Base-by-base conservation (phyloP, 2,888 invertebrate genomes). In the Mesorhabditis sp. region DNA sequence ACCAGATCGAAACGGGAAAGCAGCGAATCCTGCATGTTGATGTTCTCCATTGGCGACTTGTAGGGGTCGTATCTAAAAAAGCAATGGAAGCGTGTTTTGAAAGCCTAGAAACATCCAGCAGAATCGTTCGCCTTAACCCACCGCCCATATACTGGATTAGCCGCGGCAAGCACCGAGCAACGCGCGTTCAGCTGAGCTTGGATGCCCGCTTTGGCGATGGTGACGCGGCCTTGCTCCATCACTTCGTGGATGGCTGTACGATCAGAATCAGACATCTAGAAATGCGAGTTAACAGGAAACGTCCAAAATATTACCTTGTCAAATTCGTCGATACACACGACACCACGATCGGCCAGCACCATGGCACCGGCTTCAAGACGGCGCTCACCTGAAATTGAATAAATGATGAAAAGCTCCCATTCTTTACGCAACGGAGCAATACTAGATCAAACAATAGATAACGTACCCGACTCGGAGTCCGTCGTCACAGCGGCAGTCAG, bases 11-110 rank as follows among this genome's bases (percentile, higher is more conserved):
- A 98, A 89, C 98, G 94, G 0, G 97, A 97, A 58, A 98, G 89
- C 74, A 98, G 87, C 0, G 95, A 95, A 88, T 96, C 95, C 88
- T 98, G 98, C 62, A 99, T 89, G 0, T 96, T 97, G 84, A 98
- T 99, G 88, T 98, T 98, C 87, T 98, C 97, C 97, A 98, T 98
- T 0, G 98, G 98, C 0, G 95, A 94, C 88, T 96, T 97, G 88
- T 95, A 97, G 86, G 95, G 95, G 88, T 99, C 95, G 86, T 99
- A 98, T 92, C 95, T 79, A 43, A 70, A 75, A 7, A 3, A 42
- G 42, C 5, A 5, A 5, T 4, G 43, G 41, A 66, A 2, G 28
- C 4, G 1, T 44, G 50, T 4, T 4, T 15, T 10, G 28, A 63
- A 63, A 63, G 28, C 28, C 63, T 2, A 63, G 13, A 10, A 58